Percentiles rank a stretch among this genome's conserved stretches.
phyloP scores from a whole-genome alignment of 2,797 vertebrate genomes.

The Tragelaphus oryx region DNA sequence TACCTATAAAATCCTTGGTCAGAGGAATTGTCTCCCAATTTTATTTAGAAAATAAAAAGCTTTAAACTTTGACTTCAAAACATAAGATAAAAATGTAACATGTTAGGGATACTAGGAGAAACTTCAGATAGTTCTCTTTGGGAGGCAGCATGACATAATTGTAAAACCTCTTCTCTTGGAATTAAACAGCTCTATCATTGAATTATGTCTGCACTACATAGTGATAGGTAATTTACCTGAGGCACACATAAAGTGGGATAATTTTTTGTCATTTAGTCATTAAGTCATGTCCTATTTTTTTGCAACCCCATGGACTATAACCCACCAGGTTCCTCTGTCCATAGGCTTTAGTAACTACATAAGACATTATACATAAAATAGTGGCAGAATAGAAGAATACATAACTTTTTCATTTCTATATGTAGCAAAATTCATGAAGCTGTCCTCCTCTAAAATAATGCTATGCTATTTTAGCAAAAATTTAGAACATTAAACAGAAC shows the following conservation, averaged over 20 bases:
- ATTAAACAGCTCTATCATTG: not conserved
- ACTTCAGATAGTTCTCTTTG: not conserved
- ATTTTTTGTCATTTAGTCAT: not conserved
- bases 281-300: not conserved
- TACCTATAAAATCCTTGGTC: not conserved
- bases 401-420: not conserved
- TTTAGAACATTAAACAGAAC: not conserved
- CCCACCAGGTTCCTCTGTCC: not conserved
- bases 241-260: not conserved
- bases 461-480: not conserved
- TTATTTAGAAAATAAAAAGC: not conserved
- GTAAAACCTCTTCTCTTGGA: not conserved
- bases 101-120: not conserved
- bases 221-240: not conserved
- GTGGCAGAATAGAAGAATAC: not conserved
- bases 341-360: not conserved
- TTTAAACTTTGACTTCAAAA: not conserved
- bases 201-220: not conserved
- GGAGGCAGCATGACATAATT: not conserved
- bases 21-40: not conserved
- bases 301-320: not conserved
- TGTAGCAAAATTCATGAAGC: not conserved
- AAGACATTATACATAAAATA: not conserved
- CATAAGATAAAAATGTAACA: not conserved
- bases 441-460: not conserved